These are phyloP conservation scores for Gymnoscelis rufifasciata DNA, from an alignment of 2,888 invertebrate genomes.

Conservation along the genomic window DNA sequence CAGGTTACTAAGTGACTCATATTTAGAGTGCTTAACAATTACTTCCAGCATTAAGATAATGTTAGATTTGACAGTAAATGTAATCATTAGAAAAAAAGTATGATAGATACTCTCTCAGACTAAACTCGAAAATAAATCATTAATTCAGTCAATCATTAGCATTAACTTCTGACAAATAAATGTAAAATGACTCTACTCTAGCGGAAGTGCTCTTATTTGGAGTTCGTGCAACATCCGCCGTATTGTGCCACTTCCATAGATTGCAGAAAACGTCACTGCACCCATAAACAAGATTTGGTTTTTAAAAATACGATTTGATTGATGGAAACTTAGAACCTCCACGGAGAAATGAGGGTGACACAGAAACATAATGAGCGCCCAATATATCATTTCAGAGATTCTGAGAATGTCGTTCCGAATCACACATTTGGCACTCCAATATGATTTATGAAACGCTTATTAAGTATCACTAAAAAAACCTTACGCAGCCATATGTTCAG, in stretches of 20 bases:
- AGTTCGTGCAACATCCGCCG: conserved; percentile 62
- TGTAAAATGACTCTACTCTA: conserved; percentile 35
- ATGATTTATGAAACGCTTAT: conserved; percentile 36
- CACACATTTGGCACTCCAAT: conserved; percentile 28
- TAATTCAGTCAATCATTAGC: too few species aligned
- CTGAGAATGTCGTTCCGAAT: conserved; percentile 22
- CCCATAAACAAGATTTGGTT: conserved; percentile 7
- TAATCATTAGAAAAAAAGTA: too few species aligned
- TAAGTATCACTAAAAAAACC: conserved; percentile 19
- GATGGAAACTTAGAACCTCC: conserved; percentile 11
- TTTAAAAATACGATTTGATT: conserved; percentile 9
- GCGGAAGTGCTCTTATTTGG: conserved; percentile 59
- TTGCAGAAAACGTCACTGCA: conserved; percentile 10
- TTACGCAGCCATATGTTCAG: conserved; percentile 39
- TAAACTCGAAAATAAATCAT: too few species aligned
- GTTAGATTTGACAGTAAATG: too few species aligned
- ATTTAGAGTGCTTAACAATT: conserved; percentile 10
- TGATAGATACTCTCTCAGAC: too few species aligned
- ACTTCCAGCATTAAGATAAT: conserved; percentile 17
- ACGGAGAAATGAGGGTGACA: conserved; percentile 13
- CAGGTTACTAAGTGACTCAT: conserved; percentile 20
- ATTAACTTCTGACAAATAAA: conserved; percentile 15
- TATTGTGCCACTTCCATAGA: conserved; percentile 52
- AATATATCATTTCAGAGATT: conserved; percentile 19
- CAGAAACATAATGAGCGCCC: conserved; percentile 25